Base-by-base conservation (phyloP, 2,113 vertebrate genomes). In the Montifringilla adamsi region DNA sequence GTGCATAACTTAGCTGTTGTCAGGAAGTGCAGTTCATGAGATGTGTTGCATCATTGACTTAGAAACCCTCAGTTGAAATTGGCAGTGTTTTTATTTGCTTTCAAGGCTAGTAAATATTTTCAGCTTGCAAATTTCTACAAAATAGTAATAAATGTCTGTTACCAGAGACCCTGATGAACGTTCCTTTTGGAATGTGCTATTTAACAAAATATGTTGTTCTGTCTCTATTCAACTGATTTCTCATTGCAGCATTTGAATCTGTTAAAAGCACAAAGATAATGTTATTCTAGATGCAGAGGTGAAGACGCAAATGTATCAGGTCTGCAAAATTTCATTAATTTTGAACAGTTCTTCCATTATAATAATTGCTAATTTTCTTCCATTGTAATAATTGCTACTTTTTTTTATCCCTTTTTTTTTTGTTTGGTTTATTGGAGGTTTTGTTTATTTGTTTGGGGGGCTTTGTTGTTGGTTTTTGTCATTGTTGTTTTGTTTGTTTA, bases 81-180 rank as follows among this genome's bases (percentile, higher is more conserved):
- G 96, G 85, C 90, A 88, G 35, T 37, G 31, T 5, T 75, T 84
- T 87, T 86, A 41, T 93, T 97, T 96, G 44, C 44, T 89, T 88
- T 92, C 75, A 62, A 53, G 63, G 44, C 39, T 63, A 55, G 62
- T 86, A 93, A 89, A 89, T 90, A 56, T 90, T 93, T 90, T 62
- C 35, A 76, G 23, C 58, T 83, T 76, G 64, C 28, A 75, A 24
- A 78, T 78, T 75, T 94, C 70, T 93, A 28, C 30, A 50, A 84
- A 82, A 70, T 9, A 68, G 31, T 73, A 22, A 26, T 47, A 89
- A 80, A 52, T 64, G 37, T 78, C 64, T 60, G n/a, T 44, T 77
- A 47, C 30, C 20, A 76, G 52, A 67, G 44, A 11, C 44, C 16
- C 23, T 10, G 35, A 86, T 43, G 55, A 86, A 47, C 26, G 73